Conservation (phyloP, 2,113 vertebrate genomes). For the Ctenomys sociabilis region DNA sequence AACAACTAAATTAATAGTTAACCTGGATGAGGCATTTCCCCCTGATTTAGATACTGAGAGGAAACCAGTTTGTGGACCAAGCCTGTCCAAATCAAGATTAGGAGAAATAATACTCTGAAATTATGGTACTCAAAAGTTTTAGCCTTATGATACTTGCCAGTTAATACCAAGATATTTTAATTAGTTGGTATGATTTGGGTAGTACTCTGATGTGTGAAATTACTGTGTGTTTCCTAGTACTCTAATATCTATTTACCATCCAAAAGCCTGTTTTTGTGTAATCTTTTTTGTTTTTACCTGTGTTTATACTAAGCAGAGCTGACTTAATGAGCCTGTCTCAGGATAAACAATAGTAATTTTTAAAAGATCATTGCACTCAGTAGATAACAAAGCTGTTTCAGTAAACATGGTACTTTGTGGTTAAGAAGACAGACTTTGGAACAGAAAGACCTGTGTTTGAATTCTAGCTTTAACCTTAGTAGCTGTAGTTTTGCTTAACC, state of each 20-base stretch:
- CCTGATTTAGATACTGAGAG: neutral
- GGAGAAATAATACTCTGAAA: conserved; percentile 23
- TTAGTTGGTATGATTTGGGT: neutral
- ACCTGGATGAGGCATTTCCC: neutral
- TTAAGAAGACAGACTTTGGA: conserved; percentile 20
- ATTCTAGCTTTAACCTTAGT: neutral
- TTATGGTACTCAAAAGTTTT: neutral
- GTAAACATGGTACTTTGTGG: neutral
- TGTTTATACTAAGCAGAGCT: neutral
- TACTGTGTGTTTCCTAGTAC: neutral
- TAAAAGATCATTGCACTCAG: neutral
- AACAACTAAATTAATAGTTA: conserved; percentile 27
- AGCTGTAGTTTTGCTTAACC: neutral
- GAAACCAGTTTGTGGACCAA: neutral
- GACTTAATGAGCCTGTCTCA: neutral
- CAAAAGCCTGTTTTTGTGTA: conserved; percentile 6
- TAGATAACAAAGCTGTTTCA: conserved; percentile 32
- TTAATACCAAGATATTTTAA: neutral
- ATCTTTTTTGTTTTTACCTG: neutral
- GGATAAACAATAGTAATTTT: neutral
- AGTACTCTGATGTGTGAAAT: neutral
- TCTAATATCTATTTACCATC: neutral
- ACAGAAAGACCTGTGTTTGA: neutral
- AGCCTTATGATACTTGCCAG: neutral
- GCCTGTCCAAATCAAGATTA: neutral